phyloP scores from a whole-genome alignment of 2,113 vertebrate species.

The Tonatia bakeri region DNA sequence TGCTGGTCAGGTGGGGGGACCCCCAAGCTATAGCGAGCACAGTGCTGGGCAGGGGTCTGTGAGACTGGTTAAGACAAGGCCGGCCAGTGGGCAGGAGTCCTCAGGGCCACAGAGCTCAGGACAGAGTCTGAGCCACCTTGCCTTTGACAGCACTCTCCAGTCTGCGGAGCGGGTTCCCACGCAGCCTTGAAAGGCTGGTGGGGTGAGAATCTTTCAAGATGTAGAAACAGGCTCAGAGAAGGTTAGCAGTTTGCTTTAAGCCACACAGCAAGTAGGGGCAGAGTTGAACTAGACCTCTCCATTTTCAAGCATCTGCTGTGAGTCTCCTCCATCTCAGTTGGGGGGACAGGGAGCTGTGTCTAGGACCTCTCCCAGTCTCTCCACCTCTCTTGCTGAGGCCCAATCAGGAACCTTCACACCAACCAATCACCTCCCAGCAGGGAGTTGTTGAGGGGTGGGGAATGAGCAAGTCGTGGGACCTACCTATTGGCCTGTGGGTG shows the following conservation, averaged over 20 bases:
- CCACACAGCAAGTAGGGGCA: constrained; percentile 33
- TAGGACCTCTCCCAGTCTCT: neutral
- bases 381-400: neutral
- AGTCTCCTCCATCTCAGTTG: neutral
- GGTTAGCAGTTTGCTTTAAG: neutral
- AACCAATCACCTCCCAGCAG: neutral
- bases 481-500: neutral
- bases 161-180: neutral
- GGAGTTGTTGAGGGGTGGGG: neutral
- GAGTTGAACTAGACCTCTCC: neutral
- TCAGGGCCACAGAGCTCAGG: neutral
- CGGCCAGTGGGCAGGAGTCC: neutral
- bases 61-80: neutral
- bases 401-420: neutral
- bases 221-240: neutral
- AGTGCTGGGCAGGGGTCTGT: neutral
- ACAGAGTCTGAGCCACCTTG: neutral
- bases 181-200: neutral
- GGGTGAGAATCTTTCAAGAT: neutral
- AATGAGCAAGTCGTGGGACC: neutral
- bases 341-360: neutral
- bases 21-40: neutral
- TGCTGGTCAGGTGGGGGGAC: neutral
- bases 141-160: neutral
- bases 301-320: neutral